Base-by-base conservation (phyloP, 2,113 vertebrate species). In the Pterophyllum scalare region DNA sequence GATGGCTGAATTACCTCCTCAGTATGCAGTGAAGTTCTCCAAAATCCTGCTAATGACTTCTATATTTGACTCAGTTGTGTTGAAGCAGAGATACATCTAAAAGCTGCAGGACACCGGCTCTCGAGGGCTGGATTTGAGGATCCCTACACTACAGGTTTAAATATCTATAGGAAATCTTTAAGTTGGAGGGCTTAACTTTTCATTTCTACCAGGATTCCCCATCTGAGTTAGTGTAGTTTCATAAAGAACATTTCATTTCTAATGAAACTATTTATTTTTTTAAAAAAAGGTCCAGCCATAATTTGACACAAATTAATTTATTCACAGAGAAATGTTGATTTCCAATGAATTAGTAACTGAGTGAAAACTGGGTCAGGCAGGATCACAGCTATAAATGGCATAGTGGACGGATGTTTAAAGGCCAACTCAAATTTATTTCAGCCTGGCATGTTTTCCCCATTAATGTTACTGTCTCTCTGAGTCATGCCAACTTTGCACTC, bases 261-360 rank as follows among this genome's bases (percentile, higher is more conserved):
- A 54, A 72, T 31, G 24, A 52, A 52, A 61, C n/a, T n/a, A n/a
- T n/a, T n/a, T n/a, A n/a, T n/a, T n/a, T n/a, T n/a, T n/a, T n/a
- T n/a, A n/a, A 79, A 77, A 79, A 81, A 19, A 1, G 75, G 38
- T 75, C 14, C 33, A 83, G 28, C 62, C 26, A 13, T 14, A 35
- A 83, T 70, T 57, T 84, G 13, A 84, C 75, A 57, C 43, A 57
- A 85, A 86, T 82, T 54, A 9, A 74, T 94, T 93, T 92, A 95
- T 91, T 94, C 87, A 84, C 72, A 89, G 75, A 59, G 46, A 85
- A 65, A 70, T 52, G 46, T 64, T 88, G 11, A 81, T 79, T 82
- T 88, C 10, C 22, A 82, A 82, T 54, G 85, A 59, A 83, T 75
- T 33, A 9, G 9, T 35, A 70, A 83, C 59, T 20, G 22, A 82